phyloP scores from a whole-genome alignment of 1,140 invertebrate genomes.

The Lucilia cuprina region DNA sequence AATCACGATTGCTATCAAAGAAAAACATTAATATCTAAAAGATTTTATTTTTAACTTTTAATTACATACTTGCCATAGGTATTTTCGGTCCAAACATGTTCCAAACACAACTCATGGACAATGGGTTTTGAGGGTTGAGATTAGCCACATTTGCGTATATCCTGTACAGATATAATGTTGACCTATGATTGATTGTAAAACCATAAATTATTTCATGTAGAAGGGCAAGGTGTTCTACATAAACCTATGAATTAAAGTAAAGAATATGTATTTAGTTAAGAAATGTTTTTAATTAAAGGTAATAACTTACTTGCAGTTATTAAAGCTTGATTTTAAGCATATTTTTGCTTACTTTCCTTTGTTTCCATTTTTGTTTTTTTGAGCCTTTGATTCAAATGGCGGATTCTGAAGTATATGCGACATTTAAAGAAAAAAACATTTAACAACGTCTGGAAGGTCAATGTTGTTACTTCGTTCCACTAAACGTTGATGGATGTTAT shows the following conservation, averaged over 20 bases:
- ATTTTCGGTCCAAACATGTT: too few relatives aligned
- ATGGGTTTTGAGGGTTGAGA: conserved; percentile 71
- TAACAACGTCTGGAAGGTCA: conserved; percentile 5
- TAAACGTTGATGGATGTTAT: background rate
- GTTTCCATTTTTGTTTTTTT: background rate
- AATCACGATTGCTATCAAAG: conserved; percentile 57
- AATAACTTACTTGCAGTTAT: too few relatives aligned
- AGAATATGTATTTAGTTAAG: too few relatives aligned
- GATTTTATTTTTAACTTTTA: too few relatives aligned
- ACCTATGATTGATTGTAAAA: conserved; percentile 51
- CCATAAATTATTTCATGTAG: background rate
- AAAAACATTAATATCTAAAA: background rate
- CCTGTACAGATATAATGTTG: conserved; percentile 57
- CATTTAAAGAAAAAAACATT: conserved; percentile 27
- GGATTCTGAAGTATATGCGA: conserved; percentile 12
- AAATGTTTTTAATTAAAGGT: too few relatives aligned
- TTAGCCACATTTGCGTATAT: conserved; percentile 53
- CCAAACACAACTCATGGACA: conserved; percentile 84
- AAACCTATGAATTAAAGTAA: too few relatives aligned
- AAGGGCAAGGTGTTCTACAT: too few relatives aligned
- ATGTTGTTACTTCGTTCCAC: background rate
- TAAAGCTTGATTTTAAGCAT: background rate
- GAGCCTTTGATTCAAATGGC: background rate
- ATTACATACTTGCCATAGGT: conserved; percentile 74
- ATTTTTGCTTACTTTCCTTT: background rate